Evolutionary conservation across 2,113 vertebrate genomes (phyloP).

Genomic region (Rhodinocichla rosea): DNA sequence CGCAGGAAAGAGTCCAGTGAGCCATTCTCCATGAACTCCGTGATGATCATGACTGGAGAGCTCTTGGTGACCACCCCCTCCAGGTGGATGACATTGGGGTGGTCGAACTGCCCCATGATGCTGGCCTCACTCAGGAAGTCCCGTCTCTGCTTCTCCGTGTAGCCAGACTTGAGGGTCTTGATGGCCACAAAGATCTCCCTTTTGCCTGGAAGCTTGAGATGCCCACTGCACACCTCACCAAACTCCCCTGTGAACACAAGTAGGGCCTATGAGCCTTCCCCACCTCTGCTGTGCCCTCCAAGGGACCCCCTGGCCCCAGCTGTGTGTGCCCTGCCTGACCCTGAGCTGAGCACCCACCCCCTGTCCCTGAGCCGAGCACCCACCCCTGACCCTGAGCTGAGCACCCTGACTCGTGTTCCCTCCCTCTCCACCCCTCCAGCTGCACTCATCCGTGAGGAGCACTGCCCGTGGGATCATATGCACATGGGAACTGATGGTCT

Average conservation of each 20-base stretch:
- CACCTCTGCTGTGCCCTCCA: fast-evolving
- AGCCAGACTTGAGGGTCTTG: constrained; percentile 95
- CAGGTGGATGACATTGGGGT: constrained; percentile 95
- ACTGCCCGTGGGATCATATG: fast-evolving
- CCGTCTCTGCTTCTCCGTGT: constrained; percentile 94
- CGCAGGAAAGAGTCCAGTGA: constrained; percentile 94
- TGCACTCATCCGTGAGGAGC: background rate
- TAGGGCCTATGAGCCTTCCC: background rate
- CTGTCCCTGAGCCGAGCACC: too few relatives aligned
- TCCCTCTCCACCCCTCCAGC: background rate
- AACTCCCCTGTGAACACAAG: constrained; percentile 83
- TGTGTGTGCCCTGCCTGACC: fast-evolving
- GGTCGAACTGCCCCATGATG: constrained; percentile 98
- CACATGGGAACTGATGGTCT: background rate
- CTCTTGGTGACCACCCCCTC: constrained; percentile 96
- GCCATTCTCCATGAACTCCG: constrained; percentile 98
- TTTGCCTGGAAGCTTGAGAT: constrained; percentile 91
- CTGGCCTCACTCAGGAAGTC: constrained; percentile 97
- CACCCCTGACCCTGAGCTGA: too few relatives aligned
- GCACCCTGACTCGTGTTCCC: background rate
- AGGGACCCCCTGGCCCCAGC: background rate
- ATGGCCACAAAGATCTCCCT: constrained; percentile 98
- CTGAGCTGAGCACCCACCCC: background rate
- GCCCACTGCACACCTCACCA: constrained; percentile 96
- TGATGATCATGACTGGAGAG: constrained; percentile 94